Percentiles rank a stretch among this genome's conserved stretches.
Evolutionary conservation across 2,797 vertebrate species (phyloP).

Genomic region (Halcyon smyrnensis): DNA sequence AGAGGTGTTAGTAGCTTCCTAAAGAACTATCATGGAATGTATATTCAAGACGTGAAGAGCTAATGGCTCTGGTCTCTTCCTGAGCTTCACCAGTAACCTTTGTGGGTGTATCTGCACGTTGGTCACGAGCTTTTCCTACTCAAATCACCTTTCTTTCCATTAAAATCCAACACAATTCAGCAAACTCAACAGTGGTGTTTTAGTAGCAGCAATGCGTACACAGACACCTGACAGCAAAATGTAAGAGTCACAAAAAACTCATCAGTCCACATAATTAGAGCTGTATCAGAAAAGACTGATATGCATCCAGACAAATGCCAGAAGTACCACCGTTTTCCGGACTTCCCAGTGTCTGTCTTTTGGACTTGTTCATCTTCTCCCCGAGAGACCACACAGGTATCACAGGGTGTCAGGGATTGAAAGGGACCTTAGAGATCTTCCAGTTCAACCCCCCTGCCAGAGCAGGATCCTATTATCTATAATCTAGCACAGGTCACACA

Average conservation of each 20-base stretch:
- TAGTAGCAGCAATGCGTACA: accelerated
- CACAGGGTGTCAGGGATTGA: too few species aligned
- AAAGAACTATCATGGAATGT: neutral
- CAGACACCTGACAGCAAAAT: accelerated
- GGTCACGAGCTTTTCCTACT: accelerated
- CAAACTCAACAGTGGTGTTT: neutral
- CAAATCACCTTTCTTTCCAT: accelerated
- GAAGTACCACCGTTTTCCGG: neutral
- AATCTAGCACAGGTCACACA: too few species aligned
- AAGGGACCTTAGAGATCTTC: too few species aligned
- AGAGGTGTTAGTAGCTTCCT: neutral
- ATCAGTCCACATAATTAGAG: neutral
- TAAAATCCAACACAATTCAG: neutral
- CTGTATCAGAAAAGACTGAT: neutral
- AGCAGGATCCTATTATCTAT: too few species aligned
- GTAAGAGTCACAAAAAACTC: neutral
- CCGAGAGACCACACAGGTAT: neutral
- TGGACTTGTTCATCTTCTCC: neutral
- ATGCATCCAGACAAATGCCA: accelerated
- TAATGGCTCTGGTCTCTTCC: neutral
- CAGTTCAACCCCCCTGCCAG: too few species aligned
- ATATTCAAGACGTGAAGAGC: neutral
- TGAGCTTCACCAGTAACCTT: neutral
- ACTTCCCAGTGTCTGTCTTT: neutral
- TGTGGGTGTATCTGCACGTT: accelerated